Evolutionary conservation across 2,888 invertebrate species (phyloP), one percentile per base, ranked within the genome.

Genomic region (Trisateles emortualis): DNA sequence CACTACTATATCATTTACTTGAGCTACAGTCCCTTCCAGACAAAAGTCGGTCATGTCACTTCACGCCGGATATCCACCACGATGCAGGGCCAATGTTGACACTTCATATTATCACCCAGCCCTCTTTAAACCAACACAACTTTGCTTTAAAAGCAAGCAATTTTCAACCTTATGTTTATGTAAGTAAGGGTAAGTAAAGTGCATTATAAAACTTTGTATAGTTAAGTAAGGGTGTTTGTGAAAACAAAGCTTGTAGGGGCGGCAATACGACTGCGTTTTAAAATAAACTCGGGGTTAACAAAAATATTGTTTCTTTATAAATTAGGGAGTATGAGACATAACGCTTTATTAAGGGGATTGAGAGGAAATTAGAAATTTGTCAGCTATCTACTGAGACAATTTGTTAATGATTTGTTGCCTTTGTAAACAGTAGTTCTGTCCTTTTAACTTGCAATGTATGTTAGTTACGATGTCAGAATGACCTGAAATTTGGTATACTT

Each of bases 21-120:
- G 57, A 53, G 48, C 48, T 47, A 52, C 53, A 46, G 63, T 58
- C 61, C n/a, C 64, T 62, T 22, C 39, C 54, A 60, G 56, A 60
- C 63, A 60, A 68, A 57, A 68, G 55, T 63, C 72, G 60, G 68
- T 57, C 67, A 64, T 76, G 76, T 84, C 82, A 76, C 67, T 88
- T 82, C 74, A 74, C 87, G 79, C 81, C 83, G 88, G 87, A 87
- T 80, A 82, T 79, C 74, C 70, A 61, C 59, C 66, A 61, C 54
- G 49, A 63, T 67, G 62, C 55, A 66, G 64, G 74, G 74, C 74
- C 68, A 78, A 78, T 87, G 86, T 90, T 89, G 87, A 88, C 87
- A 84, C 76, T 79, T 72, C 59, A 67, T 68, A 72, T 86, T 87
- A 86, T 81, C 89, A 79, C 81, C 76, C 79, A 47, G 63, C 64